Evolutionary conservation across 2,888 invertebrate genomes (phyloP), one percentile per base, ranked within the genome.

Genomic region (Pemphredon lugubris): DNA sequence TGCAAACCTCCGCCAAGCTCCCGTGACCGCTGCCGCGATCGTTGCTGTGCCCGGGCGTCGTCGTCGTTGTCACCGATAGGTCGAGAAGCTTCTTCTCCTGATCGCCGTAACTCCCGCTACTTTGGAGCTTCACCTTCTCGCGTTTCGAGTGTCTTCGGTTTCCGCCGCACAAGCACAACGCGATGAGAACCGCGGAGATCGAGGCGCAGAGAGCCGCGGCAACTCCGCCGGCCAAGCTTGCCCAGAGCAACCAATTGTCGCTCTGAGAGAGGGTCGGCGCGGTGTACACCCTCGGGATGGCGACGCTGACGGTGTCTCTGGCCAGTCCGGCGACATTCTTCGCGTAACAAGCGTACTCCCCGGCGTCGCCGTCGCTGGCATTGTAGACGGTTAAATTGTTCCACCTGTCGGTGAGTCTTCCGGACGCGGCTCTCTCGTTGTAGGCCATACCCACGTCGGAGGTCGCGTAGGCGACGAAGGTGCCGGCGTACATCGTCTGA

Each of bases 71-170:
- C 34, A 94, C 94, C 77, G 96, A 96, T 14, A 96, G 93, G 81
- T 96, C 96, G 72, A 96, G 91, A 63, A 96, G 91, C 85, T 96
- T 96, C 89, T 96, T 96, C 86, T 96, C 96, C 90, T 96, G 96
- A 84, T 96, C 96, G 48, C 95, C 96, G 86, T 96, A 96, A 87
- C 96, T 96, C 0, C 95, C 93, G 88, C 95, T 95, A 45, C 94
- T 93, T 83, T 95, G 95, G 61, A 95, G 92, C 40, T 95, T 95
- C 74, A 94, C 93, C 83, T 92, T 92, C 58, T 92, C 91, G 48
- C 92, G 91, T 0, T 92, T 90, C 7, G 91, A 89, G 16, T 86
- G 87, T 61, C 91, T 91, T 2, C 92, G 90, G 0, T 91, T 90
- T 85, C 79, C 88, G 90, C 91, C 90, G 91, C 90, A 91, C 90